These are phyloP conservation scores for Drosophila falleni DNA, from an alignment of 2,888 invertebrate genomes.

Conservation along the genomic window DNA sequence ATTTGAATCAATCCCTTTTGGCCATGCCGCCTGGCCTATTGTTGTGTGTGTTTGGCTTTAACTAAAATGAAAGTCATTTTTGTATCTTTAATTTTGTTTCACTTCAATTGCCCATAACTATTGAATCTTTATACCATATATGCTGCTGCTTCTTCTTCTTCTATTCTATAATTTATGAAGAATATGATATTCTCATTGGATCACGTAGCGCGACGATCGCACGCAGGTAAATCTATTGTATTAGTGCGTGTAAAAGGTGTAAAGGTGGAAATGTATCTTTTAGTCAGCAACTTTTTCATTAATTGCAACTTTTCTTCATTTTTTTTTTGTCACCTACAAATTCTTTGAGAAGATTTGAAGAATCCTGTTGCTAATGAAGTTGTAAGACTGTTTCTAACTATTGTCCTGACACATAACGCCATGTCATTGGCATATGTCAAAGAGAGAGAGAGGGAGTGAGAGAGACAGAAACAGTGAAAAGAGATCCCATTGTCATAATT, in stretches of 20 bases:
- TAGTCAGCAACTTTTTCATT: conserved; percentile 46
- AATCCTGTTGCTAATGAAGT: conserved; percentile 62
- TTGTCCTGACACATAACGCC: conserved; percentile 63
- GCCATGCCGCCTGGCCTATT: conserved; percentile 52
- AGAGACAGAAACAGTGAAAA: background rate
- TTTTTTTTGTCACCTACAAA: conserved; percentile 34
- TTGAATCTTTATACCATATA: conserved; percentile 36
- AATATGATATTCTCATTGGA: conserved; percentile 18
- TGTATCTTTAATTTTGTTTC: conserved; percentile 75
- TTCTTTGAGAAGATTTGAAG: background rate
- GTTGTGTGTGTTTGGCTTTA: conserved; percentile 47
- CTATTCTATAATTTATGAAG: conserved; percentile 21
- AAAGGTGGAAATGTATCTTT: conserved; percentile 26
- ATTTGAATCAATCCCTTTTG: conserved; percentile 37
- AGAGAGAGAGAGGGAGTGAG: background rate
- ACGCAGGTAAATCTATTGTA: conserved; percentile 21
- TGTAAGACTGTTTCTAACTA: conserved; percentile 28
- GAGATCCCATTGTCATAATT: conserved; percentile 55
- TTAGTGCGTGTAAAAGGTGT: conserved; percentile 15
- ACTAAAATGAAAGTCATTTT: conserved; percentile 82
- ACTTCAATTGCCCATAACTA: conserved; percentile 55
- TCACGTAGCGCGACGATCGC: conserved; percentile 11
- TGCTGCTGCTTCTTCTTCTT: background rate
- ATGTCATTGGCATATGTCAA: conserved; percentile 51
- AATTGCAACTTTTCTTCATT: conserved; percentile 40